These are phyloP conservation scores for Rhimphoctona megacephalus DNA, from an alignment of 2,888 invertebrate genomes.

Conservation along the genomic window DNA sequence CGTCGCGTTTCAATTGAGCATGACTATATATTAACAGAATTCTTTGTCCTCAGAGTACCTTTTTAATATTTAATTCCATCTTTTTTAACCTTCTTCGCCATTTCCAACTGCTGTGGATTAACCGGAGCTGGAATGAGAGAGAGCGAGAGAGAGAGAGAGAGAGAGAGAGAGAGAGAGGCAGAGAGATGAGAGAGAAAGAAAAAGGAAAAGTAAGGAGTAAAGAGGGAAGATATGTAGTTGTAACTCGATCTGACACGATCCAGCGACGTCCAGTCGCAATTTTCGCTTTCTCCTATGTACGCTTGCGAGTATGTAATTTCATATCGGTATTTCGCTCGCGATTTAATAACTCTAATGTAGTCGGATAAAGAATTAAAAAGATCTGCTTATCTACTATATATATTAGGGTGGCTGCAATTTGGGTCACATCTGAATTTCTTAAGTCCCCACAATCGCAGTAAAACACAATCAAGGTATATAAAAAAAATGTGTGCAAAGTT, in stretches of 20 bases:
- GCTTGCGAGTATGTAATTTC: conserved; percentile 79
- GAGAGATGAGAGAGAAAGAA: conserved; percentile 6
- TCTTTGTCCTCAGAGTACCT: not conserved
- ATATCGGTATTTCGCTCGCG: conserved; percentile 81
- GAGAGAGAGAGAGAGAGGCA: too few species aligned
- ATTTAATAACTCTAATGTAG: conserved; percentile 79
- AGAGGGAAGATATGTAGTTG: conserved; percentile 76
- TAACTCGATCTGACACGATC: conserved; percentile 80
- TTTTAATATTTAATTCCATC: not conserved
- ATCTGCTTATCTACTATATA: not conserved
- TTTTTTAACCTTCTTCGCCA: conserved; percentile 4
- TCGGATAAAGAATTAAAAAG: conserved; percentile 53
- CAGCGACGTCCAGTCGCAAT: conserved; percentile 75
- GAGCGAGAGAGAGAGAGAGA: conserved; percentile 10
- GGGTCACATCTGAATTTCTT: too few species aligned
- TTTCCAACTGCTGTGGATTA: conserved; percentile 30
- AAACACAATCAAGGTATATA: too few species aligned
- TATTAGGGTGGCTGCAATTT: not conserved
- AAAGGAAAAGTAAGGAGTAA: conserved; percentile 22
- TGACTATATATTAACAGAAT: not conserved
- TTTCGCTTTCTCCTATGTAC: conserved; percentile 6
- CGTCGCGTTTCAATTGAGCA: too few species aligned
- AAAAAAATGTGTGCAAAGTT: too few species aligned
- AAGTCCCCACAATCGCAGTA: too few species aligned
- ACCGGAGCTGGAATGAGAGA: conserved; percentile 1